Conservation (phyloP, 1,140 invertebrate genomes). For the Maniola jurtina region DNA sequence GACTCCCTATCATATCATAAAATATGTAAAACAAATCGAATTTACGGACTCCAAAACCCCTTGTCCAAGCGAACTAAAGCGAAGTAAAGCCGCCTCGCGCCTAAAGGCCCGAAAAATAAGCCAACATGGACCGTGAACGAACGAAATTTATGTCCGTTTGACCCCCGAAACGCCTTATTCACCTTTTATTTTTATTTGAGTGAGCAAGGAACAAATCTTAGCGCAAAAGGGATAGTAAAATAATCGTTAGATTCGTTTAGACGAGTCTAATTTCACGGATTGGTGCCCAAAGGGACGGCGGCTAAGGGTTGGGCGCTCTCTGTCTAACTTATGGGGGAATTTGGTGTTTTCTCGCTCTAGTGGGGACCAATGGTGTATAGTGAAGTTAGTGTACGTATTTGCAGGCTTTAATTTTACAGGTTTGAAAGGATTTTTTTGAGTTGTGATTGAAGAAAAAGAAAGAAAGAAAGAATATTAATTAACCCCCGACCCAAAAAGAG, state of each 20-base stretch:
- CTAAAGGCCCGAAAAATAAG: slow-evolving; percentile 70
- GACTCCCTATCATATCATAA: background rate
- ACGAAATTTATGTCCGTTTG: slow-evolving; percentile 70
- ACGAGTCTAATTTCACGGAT: slow-evolving; percentile 77
- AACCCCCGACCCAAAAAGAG: too few relatives aligned
- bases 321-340: slow-evolving; percentile 26
- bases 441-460: too few relatives aligned
- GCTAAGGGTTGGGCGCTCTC: slow-evolving; percentile 52
- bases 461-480: too few relatives aligned
- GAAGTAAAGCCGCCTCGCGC: slow-evolving; percentile 28
- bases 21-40: slow-evolving; percentile 23
- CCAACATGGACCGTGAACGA: slow-evolving; percentile 60
- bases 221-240: slow-evolving; percentile 78
- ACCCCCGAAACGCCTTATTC: slow-evolving; percentile 72
- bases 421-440: slow-evolving; percentile 34
- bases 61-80: slow-evolving; percentile 20
- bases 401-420: slow-evolving; percentile 51
- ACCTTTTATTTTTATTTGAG: slow-evolving; percentile 79
- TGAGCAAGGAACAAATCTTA: slow-evolving; percentile 79
- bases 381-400: slow-evolving; percentile 37
- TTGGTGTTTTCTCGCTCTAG: slow-evolving; percentile 31
- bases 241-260: slow-evolving; percentile 79
- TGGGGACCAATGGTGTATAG: slow-evolving; percentile 53
- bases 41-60: slow-evolving; percentile 15
- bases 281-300: slow-evolving; percentile 71